These are phyloP conservation scores for Hydrotaea cyrtoneurina DNA, from an alignment of 2,888 invertebrate species.

Conservation along the genomic window DNA sequence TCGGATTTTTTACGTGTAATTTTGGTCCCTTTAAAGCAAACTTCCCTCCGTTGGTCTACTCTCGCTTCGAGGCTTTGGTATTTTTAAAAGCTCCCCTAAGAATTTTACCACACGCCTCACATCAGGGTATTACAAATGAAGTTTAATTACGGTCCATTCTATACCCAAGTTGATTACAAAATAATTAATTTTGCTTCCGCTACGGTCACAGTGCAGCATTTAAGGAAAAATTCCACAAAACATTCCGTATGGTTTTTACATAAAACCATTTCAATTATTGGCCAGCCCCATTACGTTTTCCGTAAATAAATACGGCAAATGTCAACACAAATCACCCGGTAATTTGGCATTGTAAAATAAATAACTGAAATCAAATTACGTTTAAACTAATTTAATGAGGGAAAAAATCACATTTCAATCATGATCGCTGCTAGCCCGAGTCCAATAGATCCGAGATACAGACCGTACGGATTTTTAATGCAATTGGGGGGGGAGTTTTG, in stretches of 20 bases:
- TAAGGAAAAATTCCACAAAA: not conserved
- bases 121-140: too few species aligned
- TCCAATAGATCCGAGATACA: not conserved
- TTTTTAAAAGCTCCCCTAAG: too few species aligned
- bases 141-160: too few species aligned
- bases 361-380: not conserved
- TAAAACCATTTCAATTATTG: not conserved
- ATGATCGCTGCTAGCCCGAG: not conserved
- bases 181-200: too few species aligned
- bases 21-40: too few species aligned
- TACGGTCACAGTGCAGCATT: too few species aligned
- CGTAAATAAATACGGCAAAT: not conserved
- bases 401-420: conserved; percentile 21
- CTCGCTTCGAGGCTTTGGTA: too few species aligned
- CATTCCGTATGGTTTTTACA: not conserved
- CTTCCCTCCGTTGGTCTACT: too few species aligned
- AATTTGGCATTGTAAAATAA: not conserved
- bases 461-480: not conserved
- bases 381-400: conserved; percentile 19
- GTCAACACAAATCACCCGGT: conserved; percentile 12
- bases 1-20: too few species aligned
- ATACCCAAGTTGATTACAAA: too few species aligned
- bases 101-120: too few species aligned
- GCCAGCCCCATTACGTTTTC: not conserved
- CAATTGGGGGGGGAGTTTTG: not conserved